Conservation (phyloP, 1,140 invertebrate species). For the Paralvinella palmiformis region DNA sequence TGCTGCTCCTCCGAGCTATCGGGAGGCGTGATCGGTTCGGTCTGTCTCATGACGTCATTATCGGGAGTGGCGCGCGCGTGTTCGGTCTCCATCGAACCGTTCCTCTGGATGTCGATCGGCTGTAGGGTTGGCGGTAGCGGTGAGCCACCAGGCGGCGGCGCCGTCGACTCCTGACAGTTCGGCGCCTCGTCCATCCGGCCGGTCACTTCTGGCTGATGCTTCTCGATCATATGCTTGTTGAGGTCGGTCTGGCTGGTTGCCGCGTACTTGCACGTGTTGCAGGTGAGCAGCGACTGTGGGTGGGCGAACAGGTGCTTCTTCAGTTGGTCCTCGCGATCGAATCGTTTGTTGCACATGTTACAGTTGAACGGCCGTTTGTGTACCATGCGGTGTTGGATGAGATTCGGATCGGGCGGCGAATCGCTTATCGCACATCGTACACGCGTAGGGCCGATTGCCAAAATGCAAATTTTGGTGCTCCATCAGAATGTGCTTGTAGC, state of each 20-base stretch:
- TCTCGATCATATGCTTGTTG: conserved; percentile 30
- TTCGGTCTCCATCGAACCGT: too few relatives aligned
- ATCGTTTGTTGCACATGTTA: conserved; percentile 33
- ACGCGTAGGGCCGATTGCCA: conserved; percentile 41
- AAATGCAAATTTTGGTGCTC: conserved; percentile 43
- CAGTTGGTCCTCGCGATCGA: conserved; percentile 35
- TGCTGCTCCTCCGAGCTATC: conserved; percentile 7
- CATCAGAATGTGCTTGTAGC: conserved; percentile 31
- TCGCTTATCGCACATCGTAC: conserved; percentile 38
- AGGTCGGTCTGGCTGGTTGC: conserved; percentile 28
- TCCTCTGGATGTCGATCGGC: too few relatives aligned
- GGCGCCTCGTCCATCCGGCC: too few relatives aligned
- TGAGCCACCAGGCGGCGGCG: background rate
- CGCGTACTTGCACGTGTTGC: conserved; percentile 32
- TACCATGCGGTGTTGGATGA: conserved; percentile 35
- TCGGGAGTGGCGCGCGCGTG: background rate
- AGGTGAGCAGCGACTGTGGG: conserved; percentile 30
- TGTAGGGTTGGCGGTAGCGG: background rate
- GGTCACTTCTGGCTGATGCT: conserved; percentile 5
- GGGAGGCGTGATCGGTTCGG: conserved; percentile 3
- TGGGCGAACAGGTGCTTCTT: conserved; percentile 35
- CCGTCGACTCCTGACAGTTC: conserved; percentile 2
- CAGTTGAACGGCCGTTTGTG: conserved; percentile 27
- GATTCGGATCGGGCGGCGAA: conserved; percentile 32
- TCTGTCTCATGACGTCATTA: background rate